phyloP scores from a whole-genome alignment of 2,888 invertebrate species.

The Boloria selene region DNA sequence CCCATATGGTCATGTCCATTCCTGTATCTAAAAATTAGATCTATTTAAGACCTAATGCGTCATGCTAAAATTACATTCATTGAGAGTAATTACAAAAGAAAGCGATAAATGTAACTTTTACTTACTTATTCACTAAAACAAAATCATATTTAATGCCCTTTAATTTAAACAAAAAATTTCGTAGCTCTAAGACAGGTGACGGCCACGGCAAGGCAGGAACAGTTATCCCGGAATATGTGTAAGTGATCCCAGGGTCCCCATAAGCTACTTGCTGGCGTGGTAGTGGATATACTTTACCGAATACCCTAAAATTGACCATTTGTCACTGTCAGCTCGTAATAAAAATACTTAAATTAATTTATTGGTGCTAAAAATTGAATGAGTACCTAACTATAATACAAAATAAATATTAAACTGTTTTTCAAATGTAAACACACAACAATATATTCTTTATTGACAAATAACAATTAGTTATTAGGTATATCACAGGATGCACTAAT shows the following conservation, averaged over 20 bases:
- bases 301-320: constrained; percentile 70
- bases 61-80: too few species aligned
- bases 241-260: constrained; percentile 84
- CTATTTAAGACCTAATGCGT: too few species aligned
- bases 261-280: constrained; percentile 87
- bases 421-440: too few species aligned
- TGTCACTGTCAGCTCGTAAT: too few species aligned
- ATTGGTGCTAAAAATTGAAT: too few species aligned
- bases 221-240: constrained; percentile 85
- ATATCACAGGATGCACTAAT: too few species aligned
- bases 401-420: too few species aligned
- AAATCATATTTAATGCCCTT: constrained; percentile 85
- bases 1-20: constrained; percentile 88
- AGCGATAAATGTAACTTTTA: constrained; percentile 25
- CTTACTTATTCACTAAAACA: constrained; percentile 85
- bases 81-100: too few species aligned
- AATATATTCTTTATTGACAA: too few species aligned
- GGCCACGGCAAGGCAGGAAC: constrained; percentile 86
- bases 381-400: too few species aligned
- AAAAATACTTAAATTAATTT: too few species aligned
- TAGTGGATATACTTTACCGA: constrained; percentile 85
- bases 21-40: constrained; percentile 56
- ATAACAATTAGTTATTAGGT: too few species aligned
- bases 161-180: constrained; percentile 73
- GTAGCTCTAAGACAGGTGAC: constrained; percentile 71